Base-by-base conservation (phyloP, 2,888 invertebrate species). In the Oscheius onirici region DNA sequence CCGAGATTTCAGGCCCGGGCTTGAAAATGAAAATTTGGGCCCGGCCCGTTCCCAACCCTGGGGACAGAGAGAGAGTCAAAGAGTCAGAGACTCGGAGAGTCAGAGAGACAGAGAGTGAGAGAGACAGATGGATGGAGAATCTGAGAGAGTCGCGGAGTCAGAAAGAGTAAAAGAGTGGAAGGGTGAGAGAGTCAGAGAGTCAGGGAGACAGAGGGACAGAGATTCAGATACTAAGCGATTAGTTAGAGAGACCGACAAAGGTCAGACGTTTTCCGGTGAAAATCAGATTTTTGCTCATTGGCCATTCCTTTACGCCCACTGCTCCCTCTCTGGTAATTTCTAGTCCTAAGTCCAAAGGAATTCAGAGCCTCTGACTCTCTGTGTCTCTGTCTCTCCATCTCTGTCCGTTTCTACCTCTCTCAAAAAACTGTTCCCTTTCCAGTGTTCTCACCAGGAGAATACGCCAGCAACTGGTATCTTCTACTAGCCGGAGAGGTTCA, bases 401-500 rank as follows among this genome's bases (percentile, higher is more conserved):
- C 40, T n/a, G 17, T 34, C 34, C 34, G 8, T n/a, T n/a, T n/a
- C n/a, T n/a, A n/a, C n/a, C n/a, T n/a, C n/a, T n/a, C n/a, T n/a
- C n/a, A n/a, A n/a, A n/a, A n/a, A n/a, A n/a, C n/a, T n/a, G n/a
- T n/a, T n/a, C n/a, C n/a, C n/a, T n/a, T 82, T 84, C 66, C 76
- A 86, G 86, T 86, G 69, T 86, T 86, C 75, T 79, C 83, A 28
- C 82, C 78, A 46, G 83, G 81, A 40, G 85, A 86, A 24, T 75
- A 68, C 11, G 77, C 83, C 8, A 58, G 73, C 43, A 81, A 74
- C 60, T 86, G 86, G 86, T 86, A 86, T 71, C 75, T 86, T 5
- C 79, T 86, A n/a, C 72, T 86, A 13, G 80, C 85, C 15, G 86
- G 86, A 20, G 83, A 87, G 73, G 83, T 86, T 15, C 82, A 86